These are phyloP conservation scores for Ceyx melanurus DNA, from an alignment of 2,113 vertebrate species.

Conservation along the genomic window DNA sequence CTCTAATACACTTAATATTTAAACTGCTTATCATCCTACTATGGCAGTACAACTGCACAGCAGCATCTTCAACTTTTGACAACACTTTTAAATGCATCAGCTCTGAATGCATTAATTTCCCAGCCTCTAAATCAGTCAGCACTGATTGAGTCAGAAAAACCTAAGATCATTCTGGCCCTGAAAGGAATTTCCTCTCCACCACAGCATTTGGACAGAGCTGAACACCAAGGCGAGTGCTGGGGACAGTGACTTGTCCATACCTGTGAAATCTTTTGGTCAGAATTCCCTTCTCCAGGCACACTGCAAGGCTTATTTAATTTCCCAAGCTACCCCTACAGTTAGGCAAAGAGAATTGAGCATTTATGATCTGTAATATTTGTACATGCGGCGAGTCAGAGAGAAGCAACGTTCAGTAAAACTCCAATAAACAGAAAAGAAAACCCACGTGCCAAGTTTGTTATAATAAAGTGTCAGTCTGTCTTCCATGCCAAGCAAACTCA, in stretches of 20 bases:
- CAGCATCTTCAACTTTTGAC: not conserved
- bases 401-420: too few species aligned
- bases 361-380: too few species aligned
- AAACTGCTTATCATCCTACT: not conserved
- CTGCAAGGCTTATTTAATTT: too few species aligned
- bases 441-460: not conserved
- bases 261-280: too few species aligned
- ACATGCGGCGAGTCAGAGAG: too few species aligned
- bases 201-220: not conserved
- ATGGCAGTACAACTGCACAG: not conserved
- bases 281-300: too few species aligned
- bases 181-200: not conserved
- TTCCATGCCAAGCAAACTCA: conserved; percentile 22
- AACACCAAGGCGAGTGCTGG: not conserved
- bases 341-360: too few species aligned
- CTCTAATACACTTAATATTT: conserved; percentile 1
- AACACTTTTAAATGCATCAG: not conserved
- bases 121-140: not conserved
- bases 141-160: not conserved
- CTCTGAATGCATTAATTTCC: not conserved
- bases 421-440: too few species aligned
- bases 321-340: too few species aligned
- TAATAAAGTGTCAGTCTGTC: conserved; percentile 64
- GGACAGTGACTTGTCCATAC: too few species aligned
- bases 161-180: not conserved